Evolutionary conservation across 2,797 vertebrate species (phyloP).

Genomic region (Protosalanx chinensis): DNA sequence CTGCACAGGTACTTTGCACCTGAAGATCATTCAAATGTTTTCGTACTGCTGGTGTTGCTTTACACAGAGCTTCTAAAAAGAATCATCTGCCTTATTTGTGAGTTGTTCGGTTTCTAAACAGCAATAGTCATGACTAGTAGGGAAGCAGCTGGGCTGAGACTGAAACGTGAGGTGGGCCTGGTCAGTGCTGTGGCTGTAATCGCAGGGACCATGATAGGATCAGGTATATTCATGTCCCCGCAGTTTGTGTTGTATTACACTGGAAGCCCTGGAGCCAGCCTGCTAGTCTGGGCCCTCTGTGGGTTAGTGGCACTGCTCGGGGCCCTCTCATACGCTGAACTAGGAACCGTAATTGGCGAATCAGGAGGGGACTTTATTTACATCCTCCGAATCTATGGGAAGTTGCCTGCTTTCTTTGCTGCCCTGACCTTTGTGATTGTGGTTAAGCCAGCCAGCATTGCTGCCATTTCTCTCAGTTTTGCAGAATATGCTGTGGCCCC

Average conservation of each 20-base stretch:
- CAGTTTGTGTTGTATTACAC: constrained; percentile 73
- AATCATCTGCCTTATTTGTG: background rate
- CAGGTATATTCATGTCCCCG: constrained; percentile 85
- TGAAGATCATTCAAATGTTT: background rate
- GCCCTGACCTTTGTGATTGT: constrained; percentile 71
- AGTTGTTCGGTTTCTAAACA: background rate
- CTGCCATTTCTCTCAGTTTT: constrained; percentile 69
- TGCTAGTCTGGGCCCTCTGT: constrained; percentile 76
- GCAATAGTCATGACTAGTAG: constrained; percentile 38
- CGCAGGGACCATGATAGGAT: constrained; percentile 82
- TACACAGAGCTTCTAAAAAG: background rate
- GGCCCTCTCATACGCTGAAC: constrained; percentile 76
- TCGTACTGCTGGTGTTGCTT: background rate
- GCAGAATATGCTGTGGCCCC: constrained; percentile 69
- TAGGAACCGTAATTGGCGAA: constrained; percentile 78
- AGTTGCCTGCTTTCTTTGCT: constrained; percentile 78
- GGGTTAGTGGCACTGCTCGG: constrained; percentile 73
- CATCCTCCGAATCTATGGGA: constrained; percentile 78
- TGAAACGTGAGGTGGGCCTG: constrained; percentile 76
- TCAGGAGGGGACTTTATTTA: constrained; percentile 85
- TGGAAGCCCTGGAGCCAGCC: constrained; percentile 79
- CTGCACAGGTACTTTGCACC: constrained; percentile 28
- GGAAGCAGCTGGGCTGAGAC: constrained; percentile 48
- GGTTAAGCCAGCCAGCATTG: constrained; percentile 63
- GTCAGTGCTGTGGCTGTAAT: constrained; percentile 72